phyloP scores from a whole-genome alignment of 2,888 invertebrate species.

The Amphimallon solstitiale region DNA sequence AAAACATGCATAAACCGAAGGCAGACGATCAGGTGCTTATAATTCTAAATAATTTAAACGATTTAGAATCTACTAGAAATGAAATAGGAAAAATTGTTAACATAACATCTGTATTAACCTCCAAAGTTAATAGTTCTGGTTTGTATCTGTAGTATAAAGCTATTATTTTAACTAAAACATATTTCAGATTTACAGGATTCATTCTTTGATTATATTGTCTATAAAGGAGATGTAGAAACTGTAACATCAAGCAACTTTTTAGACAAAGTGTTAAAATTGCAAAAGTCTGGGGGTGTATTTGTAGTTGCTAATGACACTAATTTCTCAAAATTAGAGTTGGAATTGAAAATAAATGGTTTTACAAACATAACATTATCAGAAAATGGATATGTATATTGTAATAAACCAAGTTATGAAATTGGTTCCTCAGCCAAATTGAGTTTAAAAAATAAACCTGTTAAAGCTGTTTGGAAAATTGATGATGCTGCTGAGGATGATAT shows the following conservation, averaged over 20 bases:
- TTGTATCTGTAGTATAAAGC: neutral
- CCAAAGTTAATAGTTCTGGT: conserved; percentile 6
- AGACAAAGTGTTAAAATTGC: conserved; percentile 31
- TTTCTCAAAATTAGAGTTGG: conserved; percentile 51
- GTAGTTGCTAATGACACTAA: conserved; percentile 42
- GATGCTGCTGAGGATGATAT: conserved; percentile 77
- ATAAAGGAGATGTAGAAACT: neutral
- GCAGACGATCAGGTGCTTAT: conserved; percentile 30
- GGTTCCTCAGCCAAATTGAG: conserved; percentile 72
- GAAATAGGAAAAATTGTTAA: conserved; percentile 20
- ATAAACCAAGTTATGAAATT: conserved; percentile 78
- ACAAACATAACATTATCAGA: conserved; percentile 49
- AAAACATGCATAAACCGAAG: conserved; percentile 39
- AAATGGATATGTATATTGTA: conserved; percentile 57
- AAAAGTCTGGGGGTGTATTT: conserved; percentile 53
- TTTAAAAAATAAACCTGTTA: conserved; percentile 59
- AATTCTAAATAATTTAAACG: neutral
- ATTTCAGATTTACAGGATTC: conserved; percentile 21
- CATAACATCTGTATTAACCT: conserved; percentile 10
- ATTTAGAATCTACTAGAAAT: conserved; percentile 13
- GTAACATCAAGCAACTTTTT: conserved; percentile 14
- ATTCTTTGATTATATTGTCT: conserved; percentile 36
- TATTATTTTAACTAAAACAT: neutral
- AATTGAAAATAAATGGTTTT: conserved; percentile 57
- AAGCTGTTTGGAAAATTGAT: conserved; percentile 79